Base-by-base conservation (phyloP, 2,888 invertebrate species). In the Stenolophus ochropezus region DNA sequence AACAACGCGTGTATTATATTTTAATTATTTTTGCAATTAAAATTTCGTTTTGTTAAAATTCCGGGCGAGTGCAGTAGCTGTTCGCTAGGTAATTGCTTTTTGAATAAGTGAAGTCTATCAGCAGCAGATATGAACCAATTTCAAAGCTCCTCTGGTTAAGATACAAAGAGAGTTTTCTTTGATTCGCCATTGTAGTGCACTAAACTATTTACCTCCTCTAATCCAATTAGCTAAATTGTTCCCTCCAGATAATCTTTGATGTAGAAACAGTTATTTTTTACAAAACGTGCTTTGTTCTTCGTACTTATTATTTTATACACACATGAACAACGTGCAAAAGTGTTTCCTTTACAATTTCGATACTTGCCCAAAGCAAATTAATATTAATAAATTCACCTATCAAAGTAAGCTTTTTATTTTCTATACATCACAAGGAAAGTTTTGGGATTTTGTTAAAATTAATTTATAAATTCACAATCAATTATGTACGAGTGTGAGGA, bases 111-210 rank as follows among this genome's bases (percentile, higher is more conserved):
- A 21, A 61, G 23, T 56, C 18, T 56, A 61, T 61, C 25, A 61
- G 11, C 18, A 61, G 21, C 25, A 61, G 25, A 16, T 51, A 51
- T 16, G 16, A 25, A 25, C 61, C 25, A 61, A 25, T 21, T 61
- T 61, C 61, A 21, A 56, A 56, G 25, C 65, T 5, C 18, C 18
- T 11, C 18, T 4, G 20, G 69, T 69, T 69, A 16, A 27, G n/a
- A 6, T 11, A 6, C 69, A 69, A 69, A 69, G 33, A 8, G 33
- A 69, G 33, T 69, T 69, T 69, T 33, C 69, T 69, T 69, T 69
- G 69, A 69, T 69, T 69, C 33, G 6, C 6, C 33, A 69, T 69
- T 69, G 33, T 42, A 42, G 33, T 42, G 33, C 69, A 69, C 14
- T 20, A 69, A 42, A 69, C 61, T 14, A 14, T 42, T 42, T 42